Conservation (phyloP, 2,113 vertebrate species). For the Epinephelus moara region DNA sequence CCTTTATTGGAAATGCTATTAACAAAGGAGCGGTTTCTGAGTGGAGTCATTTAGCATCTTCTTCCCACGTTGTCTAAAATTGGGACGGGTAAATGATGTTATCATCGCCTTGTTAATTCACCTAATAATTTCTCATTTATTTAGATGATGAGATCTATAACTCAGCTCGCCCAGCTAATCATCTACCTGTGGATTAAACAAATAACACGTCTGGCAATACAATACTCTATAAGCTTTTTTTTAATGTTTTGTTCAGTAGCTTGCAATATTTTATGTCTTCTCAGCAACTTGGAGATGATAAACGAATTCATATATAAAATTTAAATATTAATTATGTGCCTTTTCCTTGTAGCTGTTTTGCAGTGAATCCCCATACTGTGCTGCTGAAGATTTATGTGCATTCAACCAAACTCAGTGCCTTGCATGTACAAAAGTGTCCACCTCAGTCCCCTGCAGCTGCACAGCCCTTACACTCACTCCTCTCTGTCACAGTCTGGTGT, state of each 20-base stretch:
- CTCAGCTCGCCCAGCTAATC: slow-evolving; percentile 55
- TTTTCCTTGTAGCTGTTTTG: slow-evolving; percentile 37
- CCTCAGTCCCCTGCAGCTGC: slow-evolving; percentile 13
- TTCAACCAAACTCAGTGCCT: slow-evolving; percentile 9
- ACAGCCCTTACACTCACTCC: neutral
- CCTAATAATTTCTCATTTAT: slow-evolving; percentile 79
- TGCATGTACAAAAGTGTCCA: slow-evolving; percentile 6
- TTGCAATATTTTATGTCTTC: slow-evolving; percentile 24
- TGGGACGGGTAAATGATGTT: slow-evolving; percentile 70
- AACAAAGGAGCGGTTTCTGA: slow-evolving; percentile 64
- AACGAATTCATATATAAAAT: slow-evolving; percentile 32
- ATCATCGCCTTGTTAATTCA: slow-evolving; percentile 76
- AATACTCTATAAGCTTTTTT: slow-evolving; percentile 19
- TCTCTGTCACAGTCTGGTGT: neutral
- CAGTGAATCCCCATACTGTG: slow-evolving; percentile 3
- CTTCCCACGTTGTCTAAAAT: slow-evolving; percentile 77
- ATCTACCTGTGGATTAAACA: slow-evolving; percentile 64
- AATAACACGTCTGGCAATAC: slow-evolving; percentile 42
- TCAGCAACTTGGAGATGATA: slow-evolving; percentile 22
- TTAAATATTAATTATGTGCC: slow-evolving; percentile 42
- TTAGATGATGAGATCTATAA: slow-evolving; percentile 71
- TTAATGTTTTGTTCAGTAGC: slow-evolving; percentile 15
- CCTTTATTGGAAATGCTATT: slow-evolving; percentile 78
- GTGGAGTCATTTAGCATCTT: slow-evolving; percentile 74
- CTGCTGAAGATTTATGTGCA: slow-evolving; percentile 30